Evolutionary conservation across 2,888 invertebrate genomes (phyloP).

Genomic region (Drosophila subquinaria): DNA sequence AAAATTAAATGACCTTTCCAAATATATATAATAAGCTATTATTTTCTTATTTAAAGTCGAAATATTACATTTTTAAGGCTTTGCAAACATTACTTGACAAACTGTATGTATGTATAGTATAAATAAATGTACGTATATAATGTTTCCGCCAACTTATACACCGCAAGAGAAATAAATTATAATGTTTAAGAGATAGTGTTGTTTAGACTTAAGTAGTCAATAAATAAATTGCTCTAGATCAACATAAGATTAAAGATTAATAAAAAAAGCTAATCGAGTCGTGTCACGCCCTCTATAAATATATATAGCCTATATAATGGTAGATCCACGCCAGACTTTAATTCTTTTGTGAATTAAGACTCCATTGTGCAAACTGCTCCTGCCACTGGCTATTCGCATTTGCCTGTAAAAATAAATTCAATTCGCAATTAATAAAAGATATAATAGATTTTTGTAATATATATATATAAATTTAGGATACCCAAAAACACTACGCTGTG

Average conservation of each 20-base stretch:
- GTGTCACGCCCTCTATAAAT: slow-evolving; percentile 26
- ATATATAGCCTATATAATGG: slow-evolving; percentile 20
- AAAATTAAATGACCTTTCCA: no score
- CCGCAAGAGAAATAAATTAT: slow-evolving; percentile 60
- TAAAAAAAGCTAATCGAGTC: slow-evolving; percentile 78
- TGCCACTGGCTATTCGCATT: slow-evolving; percentile 86
- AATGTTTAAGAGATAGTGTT: slow-evolving; percentile 56
- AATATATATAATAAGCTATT: no score
- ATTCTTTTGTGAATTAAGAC: slow-evolving; percentile 85
- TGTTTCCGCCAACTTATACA: slow-evolving; percentile 36
- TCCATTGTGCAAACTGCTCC: slow-evolving; percentile 86
- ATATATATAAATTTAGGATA: slow-evolving; percentile 20
- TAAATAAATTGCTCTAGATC: slow-evolving; percentile 81
- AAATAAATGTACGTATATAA: slow-evolving; percentile 55
- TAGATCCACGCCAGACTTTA: slow-evolving; percentile 52
- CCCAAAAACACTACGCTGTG: slow-evolving; percentile 55
- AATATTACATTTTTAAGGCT: no score
- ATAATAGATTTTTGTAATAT: neutral
- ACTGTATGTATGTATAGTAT: neutral
- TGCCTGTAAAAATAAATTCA: slow-evolving; percentile 72
- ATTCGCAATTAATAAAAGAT: neutral
- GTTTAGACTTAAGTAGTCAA: slow-evolving; percentile 66
- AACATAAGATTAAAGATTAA: slow-evolving; percentile 73
- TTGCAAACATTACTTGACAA: no score
- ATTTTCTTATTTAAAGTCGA: no score